Evolutionary conservation across 2,797 vertebrate species (phyloP).

Genomic region (Orestias chungarensis): DNA sequence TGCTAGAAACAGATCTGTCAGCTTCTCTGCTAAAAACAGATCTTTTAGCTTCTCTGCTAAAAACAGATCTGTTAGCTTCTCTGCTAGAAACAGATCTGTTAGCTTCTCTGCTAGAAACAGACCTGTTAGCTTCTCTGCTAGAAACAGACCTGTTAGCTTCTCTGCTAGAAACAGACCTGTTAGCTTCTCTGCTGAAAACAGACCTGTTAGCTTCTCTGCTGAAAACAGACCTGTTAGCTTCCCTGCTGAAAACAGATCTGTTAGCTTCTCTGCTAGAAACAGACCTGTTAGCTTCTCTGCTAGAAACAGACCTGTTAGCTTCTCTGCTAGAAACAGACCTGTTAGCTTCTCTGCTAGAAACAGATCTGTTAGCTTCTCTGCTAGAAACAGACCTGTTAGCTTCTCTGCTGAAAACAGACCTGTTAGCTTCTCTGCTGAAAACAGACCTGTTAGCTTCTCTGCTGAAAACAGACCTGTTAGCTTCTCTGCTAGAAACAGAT

Average conservation of each 20-base stretch:
- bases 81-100: conserved; percentile 59
- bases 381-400: conserved; percentile 68
- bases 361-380: conserved; percentile 51
- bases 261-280: conserved; percentile 60
- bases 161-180: conserved; percentile 55
- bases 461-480: conserved; percentile 68
- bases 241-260: conserved; percentile 53
- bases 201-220: conserved; percentile 54
- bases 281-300: conserved; percentile 53
- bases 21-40: conserved; percentile 54
- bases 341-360: conserved; percentile 59
- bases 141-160: conserved; percentile 61
- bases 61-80: conserved; percentile 58
- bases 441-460: conserved; percentile 48
- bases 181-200: conserved; percentile 61
- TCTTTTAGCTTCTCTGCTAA: conserved; percentile 59
- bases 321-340: conserved; percentile 53
- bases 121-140: conserved; percentile 56
- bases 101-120: conserved; percentile 60
- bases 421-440: conserved; percentile 58
- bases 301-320: conserved; percentile 67
- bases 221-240: conserved; percentile 65
- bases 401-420: conserved; percentile 53
- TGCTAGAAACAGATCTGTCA: too few species aligned
- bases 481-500: conserved; percentile 55